phyloP scores from a whole-genome alignment of 2,888 invertebrate species.

The Dexiosoma caninum region DNA sequence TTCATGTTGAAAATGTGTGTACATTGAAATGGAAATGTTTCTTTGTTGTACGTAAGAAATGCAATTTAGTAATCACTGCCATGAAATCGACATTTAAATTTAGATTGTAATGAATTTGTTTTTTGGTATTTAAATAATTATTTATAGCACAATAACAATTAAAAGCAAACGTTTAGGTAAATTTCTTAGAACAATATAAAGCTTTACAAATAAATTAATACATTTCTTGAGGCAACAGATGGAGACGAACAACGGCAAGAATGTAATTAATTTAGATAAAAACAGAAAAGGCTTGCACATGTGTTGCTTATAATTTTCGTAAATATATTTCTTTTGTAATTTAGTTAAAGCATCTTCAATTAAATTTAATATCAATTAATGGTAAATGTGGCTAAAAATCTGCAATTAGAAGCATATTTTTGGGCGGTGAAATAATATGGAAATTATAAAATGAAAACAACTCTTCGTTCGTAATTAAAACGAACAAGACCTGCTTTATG shows the following conservation, averaged over 20 bases:
- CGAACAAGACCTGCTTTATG: too few species aligned
- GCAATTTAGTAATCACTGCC: slow-evolving; percentile 26
- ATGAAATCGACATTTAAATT: slow-evolving; percentile 32
- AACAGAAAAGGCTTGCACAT: neutral
- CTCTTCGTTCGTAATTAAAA: too few species aligned
- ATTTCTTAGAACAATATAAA: neutral
- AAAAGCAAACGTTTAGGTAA: slow-evolving; percentile 1
- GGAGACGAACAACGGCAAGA: neutral
- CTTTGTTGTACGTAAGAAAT: neutral
- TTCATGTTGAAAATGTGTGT: neutral
- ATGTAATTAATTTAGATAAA: neutral
- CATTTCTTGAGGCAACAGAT: neutral
- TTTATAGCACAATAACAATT: neutral
- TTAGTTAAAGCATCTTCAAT: too few species aligned
- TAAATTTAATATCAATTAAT: too few species aligned
- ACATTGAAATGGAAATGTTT: neutral
- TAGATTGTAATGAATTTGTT: slow-evolving; percentile 4
- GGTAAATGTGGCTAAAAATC: too few species aligned
- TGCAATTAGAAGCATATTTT: too few species aligned
- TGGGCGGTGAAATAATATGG: too few species aligned
- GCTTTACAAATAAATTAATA: neutral
- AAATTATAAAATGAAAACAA: too few species aligned
- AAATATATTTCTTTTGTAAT: too few species aligned
- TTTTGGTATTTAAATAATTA: slow-evolving; percentile 11
- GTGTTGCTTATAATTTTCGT: too few species aligned